Evolutionary conservation across 1,140 invertebrate genomes (phyloP), one percentile per base, ranked within the genome.

Genomic region (Whitmania pigra): DNA sequence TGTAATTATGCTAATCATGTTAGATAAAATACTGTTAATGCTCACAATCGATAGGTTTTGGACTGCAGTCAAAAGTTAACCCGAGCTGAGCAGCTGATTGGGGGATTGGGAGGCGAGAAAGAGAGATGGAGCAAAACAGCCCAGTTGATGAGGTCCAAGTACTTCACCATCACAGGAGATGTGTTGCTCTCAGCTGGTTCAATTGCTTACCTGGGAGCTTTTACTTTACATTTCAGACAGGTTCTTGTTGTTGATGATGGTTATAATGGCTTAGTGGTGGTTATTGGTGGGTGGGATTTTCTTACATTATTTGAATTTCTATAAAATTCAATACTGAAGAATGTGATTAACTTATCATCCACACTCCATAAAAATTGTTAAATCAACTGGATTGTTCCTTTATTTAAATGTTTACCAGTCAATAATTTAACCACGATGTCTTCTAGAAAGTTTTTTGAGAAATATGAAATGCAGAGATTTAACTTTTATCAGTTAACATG

Each of bases 51-150:
- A 67, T 78, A 83, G 73, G 81, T 82, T 18, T 80, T 81, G 69
- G 71, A 80, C 18, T 83, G 82, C 75, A 77, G 76, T 43, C 81
- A 82, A 75, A 83, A 82, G 75, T 74, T 83, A 57, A 79, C 78
- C 11, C 74, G 82, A 75, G 82, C 82, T 36, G 80, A 82, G 72
- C 80, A 82, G 76, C 77, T 83, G 69, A 83, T 83, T 74, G 81
- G 82, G 67, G 81, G 81, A 55, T 75, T 83, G 13, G 82, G 82
- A 69, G 82, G 82, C 31, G 82, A 83, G 75, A 80, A 79, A 69
- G 76, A 55, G 70, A 78, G 80, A 74, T 83, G 82, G 82, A 79
- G 76, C 49, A 71, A 78, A 27, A 78, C 80, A 36, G 81, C 82
- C 4, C 71, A 74, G 49, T 74, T 77, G 13, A 76, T 83, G n/a